phyloP scores from a whole-genome alignment of 2,888 invertebrate genomes.

The Rhimphoctona megacephalus region DNA sequence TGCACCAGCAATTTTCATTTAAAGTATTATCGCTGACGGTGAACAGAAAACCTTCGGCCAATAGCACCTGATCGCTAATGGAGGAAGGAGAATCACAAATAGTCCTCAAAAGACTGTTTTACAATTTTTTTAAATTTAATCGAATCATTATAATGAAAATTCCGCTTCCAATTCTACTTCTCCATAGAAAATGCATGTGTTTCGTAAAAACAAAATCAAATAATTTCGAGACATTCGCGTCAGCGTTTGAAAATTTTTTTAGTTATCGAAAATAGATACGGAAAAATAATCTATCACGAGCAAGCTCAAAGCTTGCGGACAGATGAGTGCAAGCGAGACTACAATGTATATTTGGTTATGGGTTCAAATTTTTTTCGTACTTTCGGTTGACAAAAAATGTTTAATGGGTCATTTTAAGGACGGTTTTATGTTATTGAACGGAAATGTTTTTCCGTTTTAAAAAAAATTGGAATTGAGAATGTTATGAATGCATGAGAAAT shows the following conservation, averaged over 20 bases:
- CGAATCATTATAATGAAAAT: background rate
- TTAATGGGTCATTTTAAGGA: too few species aligned
- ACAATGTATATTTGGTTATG: too few species aligned
- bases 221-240: background rate
- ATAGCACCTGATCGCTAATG: constrained; percentile 25
- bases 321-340: too few species aligned
- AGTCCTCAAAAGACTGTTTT: background rate
- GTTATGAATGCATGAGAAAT: background rate
- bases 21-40: constrained; percentile 82
- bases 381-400: too few species aligned
- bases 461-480: background rate
- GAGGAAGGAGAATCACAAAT: constrained; percentile 25
- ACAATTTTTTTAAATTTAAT: background rate
- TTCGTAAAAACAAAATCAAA: background rate
- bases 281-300: too few species aligned
- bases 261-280: background rate
- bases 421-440: too few species aligned
- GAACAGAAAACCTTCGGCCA: constrained; percentile 56
- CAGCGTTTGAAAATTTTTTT: background rate
- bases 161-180: background rate
- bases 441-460: background rate
- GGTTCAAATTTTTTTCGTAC: too few species aligned
- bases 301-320: too few species aligned
- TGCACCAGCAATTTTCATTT: constrained; percentile 79
- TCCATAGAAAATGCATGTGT: background rate